These are phyloP conservation scores for Lepidocyrtoides sp. DNA, from an alignment of 2,888 invertebrate genomes.

Conservation along the genomic window DNA sequence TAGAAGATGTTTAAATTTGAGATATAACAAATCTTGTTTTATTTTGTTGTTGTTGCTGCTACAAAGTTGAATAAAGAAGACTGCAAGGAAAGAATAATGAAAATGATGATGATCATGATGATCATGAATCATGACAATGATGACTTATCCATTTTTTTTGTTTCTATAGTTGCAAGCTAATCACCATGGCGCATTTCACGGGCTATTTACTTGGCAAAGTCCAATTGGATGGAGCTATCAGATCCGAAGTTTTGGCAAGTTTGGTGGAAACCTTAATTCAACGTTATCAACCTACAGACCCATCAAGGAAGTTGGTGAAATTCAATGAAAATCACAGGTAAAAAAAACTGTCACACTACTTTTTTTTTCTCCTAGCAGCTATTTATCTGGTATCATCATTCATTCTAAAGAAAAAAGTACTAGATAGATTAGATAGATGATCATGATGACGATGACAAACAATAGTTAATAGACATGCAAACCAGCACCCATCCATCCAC, in stretches of 20 bases:
- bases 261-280: slow-evolving; percentile 85
- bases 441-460: neutral
- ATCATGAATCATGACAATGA: slow-evolving; percentile 20
- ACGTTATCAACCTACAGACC: slow-evolving; percentile 83
- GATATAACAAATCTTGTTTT: slow-evolving; percentile 7
- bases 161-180: slow-evolving; percentile 67
- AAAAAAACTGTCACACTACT: slow-evolving; percentile 53
- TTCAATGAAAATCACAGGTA: slow-evolving; percentile 85
- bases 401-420: neutral
- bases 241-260: slow-evolving; percentile 85
- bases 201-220: slow-evolving; percentile 85
- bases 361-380: no score
- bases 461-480: neutral
- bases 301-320: slow-evolving; percentile 82
- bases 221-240: slow-evolving; percentile 85
- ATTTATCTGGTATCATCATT: neutral
- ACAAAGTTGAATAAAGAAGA: neutral
- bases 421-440: neutral
- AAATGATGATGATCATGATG: slow-evolving; percentile 17
- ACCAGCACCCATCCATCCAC: slow-evolving; percentile 29
- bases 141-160: slow-evolving; percentile 75
- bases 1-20: slow-evolving; percentile 1
- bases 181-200: slow-evolving; percentile 84
- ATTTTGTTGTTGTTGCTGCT: neutral
- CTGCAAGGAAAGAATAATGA: neutral